Base-by-base conservation (phyloP, 1,140 invertebrate species). In the Brachionus asplanchnoidis region DNA sequence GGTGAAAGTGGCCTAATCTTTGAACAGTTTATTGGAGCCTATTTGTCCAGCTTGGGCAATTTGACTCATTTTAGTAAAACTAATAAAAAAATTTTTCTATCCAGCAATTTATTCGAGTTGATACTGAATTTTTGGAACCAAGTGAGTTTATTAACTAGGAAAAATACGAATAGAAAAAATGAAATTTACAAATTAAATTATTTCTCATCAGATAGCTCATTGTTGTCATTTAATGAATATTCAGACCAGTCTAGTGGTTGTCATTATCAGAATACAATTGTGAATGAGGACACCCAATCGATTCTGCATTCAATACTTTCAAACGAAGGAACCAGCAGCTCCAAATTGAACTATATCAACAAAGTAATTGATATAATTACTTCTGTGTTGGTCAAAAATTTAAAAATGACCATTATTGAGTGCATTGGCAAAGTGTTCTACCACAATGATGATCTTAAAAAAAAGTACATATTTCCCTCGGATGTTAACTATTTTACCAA, bases 81-180 rank as follows among this genome's bases (percentile, higher is more conserved):
- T 6, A 80, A 80, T 56, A 56, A 80, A 65, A 20, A 26, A n/a
- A 6, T 40, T 17, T 26, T 80, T n/a, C 23, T 26, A n/a, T 23
- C 26, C n/a, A 36, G 3, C 17, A 80, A 80, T 28, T 56, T 80
- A 28, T 56, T 60, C 20, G 78, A 80, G 46, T 65, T 53, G 14
- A 32, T 80, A 11, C n/a, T 80, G 4, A 65, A 80, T 42, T 80
- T 60, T 65, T 80, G 78, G 78, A 65, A 80, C 11, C 56, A 80
- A 44, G 36, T 75, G 17, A 32, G 36, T n/a, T 32, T 75, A 75
- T 17, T 75, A 3, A 42, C 20, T 42, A 42, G 70, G 2, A 75
- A 75, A 17, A 44, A 23, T 23, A 23, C 36, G 20, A 42, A 42
- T 9, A 75, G 44, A 17, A n/a, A 75, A 42, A 75, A 44, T 42